These are phyloP conservation scores for Camelus bactrianus DNA, from an alignment of 2,113 vertebrate genomes.

Conservation along the genomic window DNA sequence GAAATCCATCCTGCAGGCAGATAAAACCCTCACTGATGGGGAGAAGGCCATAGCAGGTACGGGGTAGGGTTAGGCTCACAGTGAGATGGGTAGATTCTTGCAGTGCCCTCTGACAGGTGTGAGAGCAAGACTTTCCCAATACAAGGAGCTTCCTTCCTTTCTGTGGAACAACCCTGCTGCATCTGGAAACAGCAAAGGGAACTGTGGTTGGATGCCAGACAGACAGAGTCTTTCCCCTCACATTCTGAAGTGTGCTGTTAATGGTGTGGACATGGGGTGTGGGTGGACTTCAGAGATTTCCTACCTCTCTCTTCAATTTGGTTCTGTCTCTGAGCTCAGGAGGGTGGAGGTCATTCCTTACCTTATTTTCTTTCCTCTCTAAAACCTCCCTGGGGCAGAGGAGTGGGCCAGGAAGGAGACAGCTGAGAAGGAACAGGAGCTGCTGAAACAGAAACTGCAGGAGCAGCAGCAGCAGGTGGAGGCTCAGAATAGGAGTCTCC, in stretches of 20 bases:
- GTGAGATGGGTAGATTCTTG: neutral
- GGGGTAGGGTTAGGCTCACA: accelerated
- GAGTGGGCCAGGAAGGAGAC: conserved; percentile 8
- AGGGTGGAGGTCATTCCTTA: neutral
- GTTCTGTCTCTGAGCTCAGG: neutral
- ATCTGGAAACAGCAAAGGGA: neutral
- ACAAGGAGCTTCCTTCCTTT: neutral
- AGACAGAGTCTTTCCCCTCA: neutral
- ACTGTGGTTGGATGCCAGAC: neutral
- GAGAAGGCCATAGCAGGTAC: conserved; percentile 60
- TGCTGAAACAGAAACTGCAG: neutral
- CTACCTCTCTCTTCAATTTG: accelerated
- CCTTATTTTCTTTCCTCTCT: neutral
- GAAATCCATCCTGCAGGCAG: conserved; percentile 59
- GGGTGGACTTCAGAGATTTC: neutral
- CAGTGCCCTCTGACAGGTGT: neutral
- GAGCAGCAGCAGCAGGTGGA: neutral
- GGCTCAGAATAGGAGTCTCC: neutral
- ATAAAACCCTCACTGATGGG: neutral
- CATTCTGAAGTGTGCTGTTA: neutral
- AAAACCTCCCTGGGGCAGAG: conserved; percentile 1
- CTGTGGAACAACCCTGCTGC: neutral
- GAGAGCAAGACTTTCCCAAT: neutral
- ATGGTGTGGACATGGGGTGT: neutral
- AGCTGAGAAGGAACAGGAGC: conserved; percentile 19